Evolutionary conservation across 2,888 invertebrate genomes (phyloP), one percentile per base, ranked within the genome.

Genomic region (Lycocerus yunnanus): DNA sequence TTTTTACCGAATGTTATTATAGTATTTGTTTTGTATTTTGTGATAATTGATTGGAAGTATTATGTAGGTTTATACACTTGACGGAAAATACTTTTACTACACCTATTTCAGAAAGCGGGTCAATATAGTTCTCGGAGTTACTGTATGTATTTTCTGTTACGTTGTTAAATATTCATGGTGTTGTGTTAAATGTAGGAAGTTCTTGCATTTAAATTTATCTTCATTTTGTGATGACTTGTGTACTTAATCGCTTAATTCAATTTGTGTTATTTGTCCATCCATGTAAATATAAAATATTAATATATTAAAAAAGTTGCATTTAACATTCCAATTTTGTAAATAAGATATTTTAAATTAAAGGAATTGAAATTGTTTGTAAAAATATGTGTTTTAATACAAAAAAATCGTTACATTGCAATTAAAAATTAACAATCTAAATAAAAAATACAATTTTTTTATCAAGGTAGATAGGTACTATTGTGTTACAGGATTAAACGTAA

Each of bases 341-440:
- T 72, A 75, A 72, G 66, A 71, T 74, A 72, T 67, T 75, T 72
- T 75, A 75, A 69, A 75, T 69, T 75, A 72, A 75, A 75, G 59
- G 18, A 67, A 58, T 71, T 74, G 70, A 74, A 58, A 24, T 73
- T 67, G 43, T 43, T 43, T 43, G 43, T 43, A 43, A 43, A 43
- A n/a, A 43, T 43, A 1, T n/a, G 43, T 43, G 43, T 43, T 43
- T 43, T 43, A 43, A 43, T n/a, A n/a, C n/a, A n/a, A n/a, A n/a
- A n/a, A n/a, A n/a, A n/a, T n/a, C n/a, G n/a, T n/a, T n/a, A n/a
- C n/a, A n/a, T n/a, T n/a, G n/a, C n/a, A n/a, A n/a, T n/a, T n/a
- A n/a, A n/a, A n/a, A n/a, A n/a, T n/a, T n/a, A n/a, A n/a, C n/a
- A n/a, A n/a, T n/a, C n/a, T n/a, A n/a, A n/a, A n/a, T n/a, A n/a